Conservation (phyloP, 2,113 vertebrate genomes). For the Lucifuga dentata region DNA sequence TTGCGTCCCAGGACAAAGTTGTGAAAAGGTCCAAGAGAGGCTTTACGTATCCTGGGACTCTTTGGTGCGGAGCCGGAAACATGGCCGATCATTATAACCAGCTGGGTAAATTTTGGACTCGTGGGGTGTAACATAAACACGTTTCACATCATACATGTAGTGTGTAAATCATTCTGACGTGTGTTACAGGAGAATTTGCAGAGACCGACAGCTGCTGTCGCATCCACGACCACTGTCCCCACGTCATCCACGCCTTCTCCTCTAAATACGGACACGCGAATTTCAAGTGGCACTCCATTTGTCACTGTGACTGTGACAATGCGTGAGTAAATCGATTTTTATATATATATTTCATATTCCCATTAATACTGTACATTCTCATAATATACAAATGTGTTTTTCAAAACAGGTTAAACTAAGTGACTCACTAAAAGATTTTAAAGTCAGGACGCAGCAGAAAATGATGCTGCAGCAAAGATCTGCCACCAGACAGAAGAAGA, state of each 20-base stretch:
- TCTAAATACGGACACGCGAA: conserved; percentile 88
- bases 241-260: conserved; percentile 91
- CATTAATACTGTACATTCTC: no score
- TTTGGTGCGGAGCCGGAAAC: conserved; percentile 89
- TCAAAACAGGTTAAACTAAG: no score
- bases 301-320: conserved; percentile 91
- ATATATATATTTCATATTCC: no score
- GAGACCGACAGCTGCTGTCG: conserved; percentile 91
- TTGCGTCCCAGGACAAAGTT: conserved; percentile 10
- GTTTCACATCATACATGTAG: no score
- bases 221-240: conserved; percentile 89
- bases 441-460: no score
- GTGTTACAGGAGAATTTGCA: conserved; percentile 85
- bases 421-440: no score
- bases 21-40: conserved; percentile 81
- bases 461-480: no score
- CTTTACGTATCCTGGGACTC: conserved; percentile 87
- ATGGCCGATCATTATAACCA: conserved; percentile 84
- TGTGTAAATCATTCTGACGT: not conserved
- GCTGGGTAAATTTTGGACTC: conserved; percentile 76
- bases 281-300: conserved; percentile 90
- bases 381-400: no score
- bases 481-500: no score
- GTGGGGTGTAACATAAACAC: not conserved
- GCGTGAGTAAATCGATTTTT: conserved; percentile 79